Evolutionary conservation across 2,797 vertebrate genomes (phyloP), one percentile per base, ranked within the genome.

Genomic region (Thunnus albacares): DNA sequence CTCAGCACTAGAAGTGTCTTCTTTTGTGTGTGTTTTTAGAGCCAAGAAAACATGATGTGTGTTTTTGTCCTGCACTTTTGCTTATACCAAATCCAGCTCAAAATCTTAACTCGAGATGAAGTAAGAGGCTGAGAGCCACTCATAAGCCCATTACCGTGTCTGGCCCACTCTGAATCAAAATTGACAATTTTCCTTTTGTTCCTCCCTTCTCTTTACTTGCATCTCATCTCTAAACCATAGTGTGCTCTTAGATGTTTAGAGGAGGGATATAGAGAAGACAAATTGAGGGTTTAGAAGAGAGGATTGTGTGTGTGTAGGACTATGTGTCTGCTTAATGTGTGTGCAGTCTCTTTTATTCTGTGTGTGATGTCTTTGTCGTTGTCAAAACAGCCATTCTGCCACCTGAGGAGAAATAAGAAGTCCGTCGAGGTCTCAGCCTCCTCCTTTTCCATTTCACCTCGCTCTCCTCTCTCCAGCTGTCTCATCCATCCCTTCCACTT

Each of bases 311-410:
- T 68, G 24, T 55, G 20, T 47, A 53, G 55, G 22, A 59, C 17
- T 80, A 41, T 75, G 45, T 76, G 33, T 38, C n/a, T 18, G 15
- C 13, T 43, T 78, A 24, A 30, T 56, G n/a, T 18, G 33, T 66
- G 56, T 64, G 43, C 57, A 57, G 62, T 65, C 56, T 43, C 11
- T 6, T 57, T 20, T 55, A 10, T 67, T 56, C 45, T 70, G 57
- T 55, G 52, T 63, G 30, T 62, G 51, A 47, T 55, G 28, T 68
- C 26, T 35, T 26, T 30, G 9, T 73, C 52, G 69, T 64, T 81
- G 61, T 79, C 55, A 73, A 77, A 82, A 33, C 76, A 83, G 55
- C 57, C 52, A 43, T 56, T 67, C 70, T 77, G 35, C 77, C 75
- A 78, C 33, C 64, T 69, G 72, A 80, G 75, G 63, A 72, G 52